Evolutionary conservation across 2,888 invertebrate genomes (phyloP).

Genomic region (Ornithoptera alexandrae): DNA sequence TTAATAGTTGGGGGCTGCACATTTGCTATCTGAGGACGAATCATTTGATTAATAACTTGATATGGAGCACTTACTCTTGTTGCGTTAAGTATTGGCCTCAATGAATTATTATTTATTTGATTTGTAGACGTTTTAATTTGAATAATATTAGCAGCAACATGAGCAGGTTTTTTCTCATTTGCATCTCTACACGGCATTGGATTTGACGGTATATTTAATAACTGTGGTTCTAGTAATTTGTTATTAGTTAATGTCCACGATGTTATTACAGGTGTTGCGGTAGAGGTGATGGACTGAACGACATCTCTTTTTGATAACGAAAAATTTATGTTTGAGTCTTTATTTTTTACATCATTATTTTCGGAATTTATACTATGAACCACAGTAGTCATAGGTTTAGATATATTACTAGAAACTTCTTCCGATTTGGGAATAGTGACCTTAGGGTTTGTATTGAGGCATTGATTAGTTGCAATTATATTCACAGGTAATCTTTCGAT

Average conservation of each 20-base stretch:
- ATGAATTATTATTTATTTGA: slow-evolving; percentile 52
- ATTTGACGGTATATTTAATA: slow-evolving; percentile 58
- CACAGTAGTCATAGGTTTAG: slow-evolving; percentile 64
- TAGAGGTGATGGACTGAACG: slow-evolving; percentile 61
- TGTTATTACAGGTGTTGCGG: slow-evolving; percentile 77
- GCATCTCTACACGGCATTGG: slow-evolving; percentile 50
- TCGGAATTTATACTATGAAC: slow-evolving; percentile 49
- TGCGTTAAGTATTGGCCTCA: slow-evolving; percentile 59
- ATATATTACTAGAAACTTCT: slow-evolving; percentile 61
- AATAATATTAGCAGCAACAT: slow-evolving; percentile 67
- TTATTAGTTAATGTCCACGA: slow-evolving; percentile 77
- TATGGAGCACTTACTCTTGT: slow-evolving; percentile 63
- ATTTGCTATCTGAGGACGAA: slow-evolving; percentile 63
- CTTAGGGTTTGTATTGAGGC: slow-evolving; percentile 47
- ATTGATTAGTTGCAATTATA: slow-evolving; percentile 62
- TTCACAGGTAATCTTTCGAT: slow-evolving; percentile 61
- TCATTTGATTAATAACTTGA: slow-evolving; percentile 71
- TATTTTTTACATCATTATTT: slow-evolving; percentile 48
- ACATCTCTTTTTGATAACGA: slow-evolving; percentile 52
- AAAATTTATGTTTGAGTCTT: slow-evolving; percentile 52
- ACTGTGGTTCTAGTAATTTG: slow-evolving; percentile 65
- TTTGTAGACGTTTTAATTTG: slow-evolving; percentile 63
- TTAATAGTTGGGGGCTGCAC: slow-evolving; percentile 84
- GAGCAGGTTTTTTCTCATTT: slow-evolving; percentile 60
- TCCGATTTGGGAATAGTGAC: slow-evolving; percentile 59